Percentiles rank a stretch among this genome's conserved stretches.
phyloP scores from a whole-genome alignment of 2,797 vertebrate genomes.

The Zenarchopterus dispar region DNA sequence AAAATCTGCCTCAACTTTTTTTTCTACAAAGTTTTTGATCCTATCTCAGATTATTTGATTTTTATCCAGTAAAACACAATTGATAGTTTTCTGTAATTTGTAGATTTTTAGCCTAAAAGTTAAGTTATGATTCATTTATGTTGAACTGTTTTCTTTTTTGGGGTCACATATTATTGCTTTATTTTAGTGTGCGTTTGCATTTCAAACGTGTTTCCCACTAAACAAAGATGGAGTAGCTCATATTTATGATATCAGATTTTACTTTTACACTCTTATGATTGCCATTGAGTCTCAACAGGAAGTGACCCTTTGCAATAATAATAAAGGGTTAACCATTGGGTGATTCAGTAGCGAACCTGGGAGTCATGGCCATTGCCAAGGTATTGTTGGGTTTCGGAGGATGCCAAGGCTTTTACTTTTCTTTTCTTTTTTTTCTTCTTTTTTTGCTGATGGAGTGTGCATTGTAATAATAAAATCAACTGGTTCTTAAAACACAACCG shows the following conservation, averaged over 20 bases:
- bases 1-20: background rate
- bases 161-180: slow-evolving; percentile 79
- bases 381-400: slow-evolving; percentile 61
- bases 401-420: slow-evolving; percentile 64
- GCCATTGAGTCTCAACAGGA: slow-evolving; percentile 69
- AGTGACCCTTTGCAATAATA: slow-evolving; percentile 89
- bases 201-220: slow-evolving; percentile 60
- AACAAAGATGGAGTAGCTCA: slow-evolving; percentile 59
- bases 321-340: slow-evolving; percentile 11
- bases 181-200: slow-evolving; percentile 75
- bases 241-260: slow-evolving; percentile 71
- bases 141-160: slow-evolving; percentile 54
- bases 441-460: slow-evolving; percentile 73
- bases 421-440: too few relatives aligned
- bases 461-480: slow-evolving; percentile 80
- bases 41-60: slow-evolving; percentile 91
- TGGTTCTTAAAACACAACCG: slow-evolving; percentile 53
- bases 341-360: slow-evolving; percentile 44
- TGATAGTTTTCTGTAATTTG: slow-evolving; percentile 89
- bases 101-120: slow-evolving; percentile 83
- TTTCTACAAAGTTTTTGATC: slow-evolving; percentile 79
- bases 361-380: slow-evolving; percentile 38
- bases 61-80: slow-evolving; percentile 72
- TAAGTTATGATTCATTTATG: slow-evolving; percentile 71
- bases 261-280: slow-evolving; percentile 63